Evolutionary conservation across 2,113 vertebrate genomes (phyloP).

Genomic region (Amazona guildingii): DNA sequence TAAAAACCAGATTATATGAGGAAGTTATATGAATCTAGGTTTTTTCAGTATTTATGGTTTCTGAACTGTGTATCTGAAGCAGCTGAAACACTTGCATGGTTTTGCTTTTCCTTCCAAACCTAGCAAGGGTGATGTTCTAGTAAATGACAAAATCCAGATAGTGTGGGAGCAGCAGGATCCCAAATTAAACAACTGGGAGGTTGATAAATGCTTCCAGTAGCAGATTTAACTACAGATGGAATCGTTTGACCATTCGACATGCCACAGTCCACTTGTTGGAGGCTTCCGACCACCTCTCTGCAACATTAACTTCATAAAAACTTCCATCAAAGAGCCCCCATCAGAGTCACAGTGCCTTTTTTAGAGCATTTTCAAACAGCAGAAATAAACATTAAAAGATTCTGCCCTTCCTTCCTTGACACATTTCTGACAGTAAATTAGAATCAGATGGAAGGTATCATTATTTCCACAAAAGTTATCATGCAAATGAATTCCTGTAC

Average conservation of each 20-base stretch:
- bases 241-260: slow-evolving; percentile 58
- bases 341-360: neutral
- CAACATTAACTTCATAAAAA: slow-evolving; percentile 60
- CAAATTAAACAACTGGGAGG: slow-evolving; percentile 43
- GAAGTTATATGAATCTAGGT: neutral
- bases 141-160: slow-evolving; percentile 67
- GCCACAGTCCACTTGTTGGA: slow-evolving; percentile 1
- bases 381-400: slow-evolving; percentile 34
- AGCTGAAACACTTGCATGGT: neutral
- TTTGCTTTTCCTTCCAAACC: slow-evolving; percentile 36
- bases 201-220: slow-evolving; percentile 61
- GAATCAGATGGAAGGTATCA: slow-evolving; percentile 41
- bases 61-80: neutral
- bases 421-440: slow-evolving; percentile 35
- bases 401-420: slow-evolving; percentile 1
- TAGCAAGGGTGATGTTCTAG: neutral
- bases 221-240: slow-evolving; percentile 59
- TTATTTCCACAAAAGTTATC: neutral
- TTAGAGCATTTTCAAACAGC: slow-evolving; percentile 27
- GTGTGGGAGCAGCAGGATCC: slow-evolving; percentile 51
- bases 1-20: neutral
- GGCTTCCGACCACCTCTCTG: slow-evolving; percentile 45
- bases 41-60: neutral
- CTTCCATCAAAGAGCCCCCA: slow-evolving; percentile 37
- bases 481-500: neutral